Evolutionary conservation across 2,113 vertebrate genomes (phyloP), one percentile per base, ranked within the genome.

Genomic region (Seriola quinqueradiata): DNA sequence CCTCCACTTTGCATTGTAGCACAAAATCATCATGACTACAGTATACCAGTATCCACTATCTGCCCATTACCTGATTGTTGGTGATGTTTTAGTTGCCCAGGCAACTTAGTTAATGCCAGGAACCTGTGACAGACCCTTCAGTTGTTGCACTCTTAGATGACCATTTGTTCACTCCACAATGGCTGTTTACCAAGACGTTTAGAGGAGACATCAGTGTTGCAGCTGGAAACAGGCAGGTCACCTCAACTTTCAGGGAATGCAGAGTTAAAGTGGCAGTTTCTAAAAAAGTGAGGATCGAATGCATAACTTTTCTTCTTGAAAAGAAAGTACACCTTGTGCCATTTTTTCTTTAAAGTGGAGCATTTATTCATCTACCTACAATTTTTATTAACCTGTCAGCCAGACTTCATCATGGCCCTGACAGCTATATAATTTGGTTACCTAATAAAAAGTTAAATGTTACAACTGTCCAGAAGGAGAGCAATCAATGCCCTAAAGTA

Each of bases 21-120:
- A 64, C 67, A 83, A 63, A 81, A 66, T 82, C 40, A 70, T 58
- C 57, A 75, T 21, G 57, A 21, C 66, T 58, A 44, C 70, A 60
- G 16, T 48, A 42, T 79, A 65, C 54, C 68, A 73, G 83, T 70
- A 69, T 75, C 80, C 63, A 78, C 73, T 84, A 77, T 85, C 58
- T 55, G 75, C 72, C 85, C 73, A 42, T 75, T 84, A 72, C 71
- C 70, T 52, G 50, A 79, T 77, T 83, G 71, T 87, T 58, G 61
- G 63, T 79, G 52, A 58, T 77, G 36, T 87, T 90, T 79, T 68
- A 75, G 89, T 90, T 89, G 46, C 88, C 90, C 55, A 68, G 90
- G 89, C 81, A 90, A 91, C 91, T 58, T n/a, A 9, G 63, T 85
- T 91, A 91, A 91, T 91, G 88, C 88, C 82, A 76, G 75, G 70